Evolutionary conservation across 2,113 vertebrate species (phyloP), one percentile per base, ranked within the genome.

Genomic region (Rutilus rutilus): DNA sequence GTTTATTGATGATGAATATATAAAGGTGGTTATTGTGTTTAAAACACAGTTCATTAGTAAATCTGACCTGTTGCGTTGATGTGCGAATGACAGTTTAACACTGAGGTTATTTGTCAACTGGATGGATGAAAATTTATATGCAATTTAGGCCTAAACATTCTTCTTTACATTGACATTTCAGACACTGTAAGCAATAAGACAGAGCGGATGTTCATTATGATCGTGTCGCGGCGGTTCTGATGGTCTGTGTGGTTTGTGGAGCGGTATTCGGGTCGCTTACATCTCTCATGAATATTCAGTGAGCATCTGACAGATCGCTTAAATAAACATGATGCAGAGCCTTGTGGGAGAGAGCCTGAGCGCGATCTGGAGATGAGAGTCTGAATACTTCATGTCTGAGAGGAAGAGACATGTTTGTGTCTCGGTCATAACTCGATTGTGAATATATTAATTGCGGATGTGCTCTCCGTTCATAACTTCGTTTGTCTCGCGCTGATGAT

Each of bases 241-340:
- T 4, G 9, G 36, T 42, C 12, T 87, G 81, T 65, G 74, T 4
- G 9, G 36, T 42, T 5, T 87, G 81, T 65, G 74, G 65, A 33
- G 36, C 59, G 78, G 74, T 84, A 73, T 78, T 78, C 78, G 27
- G 50, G 65, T 87, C 81, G 36, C 74, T 87, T 79, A 79, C 75
- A 87, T 45, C 25, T 64, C 86, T 84, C 86, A 87, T 87, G 76
- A 77, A 87, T 87, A 87, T 87, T 87, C 54, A 80, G 64, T 73
- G 73, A 87, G 82, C 75, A 45, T 87, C 83, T 79, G 86, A 84
- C 81, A 78, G 75, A 79, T 15, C 45, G 6, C 27, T 84, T 87
- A 74, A 80, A 87, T 87, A 87, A 87, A 87, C 86, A 87, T 84
- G 82, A 87, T 27, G 82, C 74, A 71, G 73, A 78, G 67, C 76